These are phyloP conservation scores for Hyla sarda DNA, from an alignment of 2,113 vertebrate genomes.

Conservation along the genomic window DNA sequence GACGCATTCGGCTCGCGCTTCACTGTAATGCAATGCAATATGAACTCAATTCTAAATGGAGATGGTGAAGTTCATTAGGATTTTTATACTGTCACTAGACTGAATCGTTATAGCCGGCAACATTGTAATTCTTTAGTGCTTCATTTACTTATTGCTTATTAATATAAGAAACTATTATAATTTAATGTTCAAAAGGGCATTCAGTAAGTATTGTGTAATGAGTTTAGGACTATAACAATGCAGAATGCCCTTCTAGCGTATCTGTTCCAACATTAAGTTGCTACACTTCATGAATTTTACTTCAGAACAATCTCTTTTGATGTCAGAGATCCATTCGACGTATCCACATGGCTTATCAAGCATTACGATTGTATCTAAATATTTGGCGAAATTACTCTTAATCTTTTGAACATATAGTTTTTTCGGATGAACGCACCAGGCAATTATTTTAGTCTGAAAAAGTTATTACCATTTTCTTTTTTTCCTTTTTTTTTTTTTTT, in stretches of 20 bases:
- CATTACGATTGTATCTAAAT: slow-evolving; percentile 57
- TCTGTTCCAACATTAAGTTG: slow-evolving; percentile 55
- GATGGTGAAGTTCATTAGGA: slow-evolving; percentile 53
- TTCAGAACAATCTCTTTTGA: slow-evolving; percentile 57
- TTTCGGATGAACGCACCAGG: slow-evolving; percentile 46
- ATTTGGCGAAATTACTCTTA: slow-evolving; percentile 57
- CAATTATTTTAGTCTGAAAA: slow-evolving; percentile 53
- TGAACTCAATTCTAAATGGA: slow-evolving; percentile 46
- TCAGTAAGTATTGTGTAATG: slow-evolving; percentile 59
- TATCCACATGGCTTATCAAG: slow-evolving; percentile 49
- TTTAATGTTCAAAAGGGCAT: slow-evolving; percentile 58
- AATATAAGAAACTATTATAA: slow-evolving; percentile 57
- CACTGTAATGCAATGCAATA: slow-evolving; percentile 37
- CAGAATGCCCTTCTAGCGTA: slow-evolving; percentile 49
- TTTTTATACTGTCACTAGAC: slow-evolving; percentile 48
- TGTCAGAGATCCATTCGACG: slow-evolving; percentile 53
- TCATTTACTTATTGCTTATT: slow-evolving; percentile 59
- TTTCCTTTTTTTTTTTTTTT: neutral
- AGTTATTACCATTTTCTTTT: slow-evolving; percentile 21
- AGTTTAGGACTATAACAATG: slow-evolving; percentile 56
- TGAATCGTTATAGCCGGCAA: slow-evolving; percentile 51
- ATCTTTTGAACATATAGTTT: slow-evolving; percentile 56
- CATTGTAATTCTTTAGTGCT: slow-evolving; percentile 55
- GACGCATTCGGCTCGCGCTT: neutral
- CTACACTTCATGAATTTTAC: slow-evolving; percentile 57